phyloP scores from a whole-genome alignment of 2,797 vertebrate species.

The Okamejei kenojei region DNA sequence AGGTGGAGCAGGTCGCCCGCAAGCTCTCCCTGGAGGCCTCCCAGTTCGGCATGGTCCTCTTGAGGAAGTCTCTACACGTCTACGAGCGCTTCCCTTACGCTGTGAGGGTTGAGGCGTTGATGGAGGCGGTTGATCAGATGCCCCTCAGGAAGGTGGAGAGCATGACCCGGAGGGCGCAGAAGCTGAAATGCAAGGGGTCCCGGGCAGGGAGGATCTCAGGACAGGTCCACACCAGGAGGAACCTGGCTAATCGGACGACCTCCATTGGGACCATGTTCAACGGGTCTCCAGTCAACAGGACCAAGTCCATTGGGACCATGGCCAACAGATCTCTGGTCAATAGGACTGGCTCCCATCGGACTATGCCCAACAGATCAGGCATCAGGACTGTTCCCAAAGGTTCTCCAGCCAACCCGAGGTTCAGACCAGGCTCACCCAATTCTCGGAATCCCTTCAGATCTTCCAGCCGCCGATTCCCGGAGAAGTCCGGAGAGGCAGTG shows the following conservation, averaged over 20 bases:
- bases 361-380: background rate
- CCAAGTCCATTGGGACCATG: no score
- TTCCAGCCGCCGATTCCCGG: background rate
- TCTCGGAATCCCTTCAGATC: background rate
- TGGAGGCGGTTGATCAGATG: slow-evolving; percentile 67
- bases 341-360: background rate
- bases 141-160: slow-evolving; percentile 65
- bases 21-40: slow-evolving; percentile 59
- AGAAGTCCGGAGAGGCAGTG: no score
- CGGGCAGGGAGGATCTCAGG: background rate
- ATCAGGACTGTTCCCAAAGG: background rate
- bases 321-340: background rate
- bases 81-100: slow-evolving; percentile 66
- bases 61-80: slow-evolving; percentile 64
- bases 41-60: slow-evolving; percentile 62
- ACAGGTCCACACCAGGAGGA: background rate
- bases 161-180: slow-evolving; percentile 58
- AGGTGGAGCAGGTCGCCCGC: slow-evolving; percentile 60
- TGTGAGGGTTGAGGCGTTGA: slow-evolving; percentile 59
- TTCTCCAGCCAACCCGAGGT: background rate
- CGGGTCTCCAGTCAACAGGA: no score
- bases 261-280: no score
- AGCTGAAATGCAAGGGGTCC: slow-evolving; percentile 53
- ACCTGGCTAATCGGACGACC: no score
- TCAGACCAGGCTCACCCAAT: background rate